Percentiles rank a stretch among this genome's conserved stretches.
phyloP scores from a whole-genome alignment of 2,888 invertebrate species.

The Vesta saturnalis region DNA sequence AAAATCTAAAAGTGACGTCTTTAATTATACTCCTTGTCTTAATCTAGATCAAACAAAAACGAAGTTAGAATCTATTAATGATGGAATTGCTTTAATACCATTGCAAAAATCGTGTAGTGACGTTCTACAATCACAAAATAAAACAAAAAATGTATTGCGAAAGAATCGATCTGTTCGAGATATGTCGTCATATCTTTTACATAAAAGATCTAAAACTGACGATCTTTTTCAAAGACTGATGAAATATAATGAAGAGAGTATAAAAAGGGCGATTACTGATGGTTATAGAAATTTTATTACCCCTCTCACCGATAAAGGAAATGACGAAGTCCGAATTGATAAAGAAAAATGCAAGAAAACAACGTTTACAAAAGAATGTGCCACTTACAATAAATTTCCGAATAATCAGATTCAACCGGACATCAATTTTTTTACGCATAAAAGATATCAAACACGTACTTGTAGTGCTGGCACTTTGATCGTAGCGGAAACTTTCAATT shows the following conservation, averaged over 20 bases:
- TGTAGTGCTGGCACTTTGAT: slow-evolving; percentile 67
- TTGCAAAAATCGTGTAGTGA: slow-evolving; percentile 25
- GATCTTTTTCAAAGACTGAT: slow-evolving; percentile 53
- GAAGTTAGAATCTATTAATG: too few species aligned
- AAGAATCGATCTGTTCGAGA: slow-evolving; percentile 30
- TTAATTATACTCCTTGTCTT: slow-evolving; percentile 5
- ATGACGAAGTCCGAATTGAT: background rate
- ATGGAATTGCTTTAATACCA: background rate
- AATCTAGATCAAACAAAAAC: too few species aligned
- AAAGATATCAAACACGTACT: slow-evolving; percentile 63
- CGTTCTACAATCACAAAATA: background rate
- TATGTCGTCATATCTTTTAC: slow-evolving; percentile 17
- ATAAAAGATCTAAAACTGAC: slow-evolving; percentile 50
- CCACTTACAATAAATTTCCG: slow-evolving; percentile 43
- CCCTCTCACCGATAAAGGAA: slow-evolving; percentile 14
- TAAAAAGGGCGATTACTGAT: slow-evolving; percentile 53
- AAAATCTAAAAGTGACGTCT: slow-evolving; percentile 33
- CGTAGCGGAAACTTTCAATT: slow-evolving; percentile 63
- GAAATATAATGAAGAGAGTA: slow-evolving; percentile 51
- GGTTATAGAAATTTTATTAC: slow-evolving; percentile 55
- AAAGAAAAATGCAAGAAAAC: slow-evolving; percentile 19
- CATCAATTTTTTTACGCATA: slow-evolving; percentile 42
- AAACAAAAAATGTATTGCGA: slow-evolving; percentile 11
- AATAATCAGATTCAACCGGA: slow-evolving; percentile 39
- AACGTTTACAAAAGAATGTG: slow-evolving; percentile 39